Conservation (phyloP, 2,888 invertebrate genomes). For the Parascotia fuliginaria region DNA sequence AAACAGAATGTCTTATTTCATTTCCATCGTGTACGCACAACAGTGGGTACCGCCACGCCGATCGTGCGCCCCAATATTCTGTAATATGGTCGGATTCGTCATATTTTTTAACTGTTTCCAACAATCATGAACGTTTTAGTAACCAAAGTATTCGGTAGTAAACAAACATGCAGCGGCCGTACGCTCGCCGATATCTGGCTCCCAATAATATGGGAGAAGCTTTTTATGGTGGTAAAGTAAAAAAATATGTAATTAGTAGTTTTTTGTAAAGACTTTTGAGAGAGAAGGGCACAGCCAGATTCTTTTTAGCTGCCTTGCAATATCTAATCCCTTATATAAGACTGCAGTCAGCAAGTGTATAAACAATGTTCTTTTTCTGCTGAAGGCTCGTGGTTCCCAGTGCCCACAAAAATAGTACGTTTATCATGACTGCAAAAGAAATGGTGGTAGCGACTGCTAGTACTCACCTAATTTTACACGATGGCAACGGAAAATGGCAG, state of each 20-base stretch:
- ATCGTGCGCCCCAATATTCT: constrained; percentile 74
- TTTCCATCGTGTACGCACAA: constrained; percentile 2
- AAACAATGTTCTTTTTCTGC: too few relatives aligned
- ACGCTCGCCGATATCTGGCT: constrained; percentile 64
- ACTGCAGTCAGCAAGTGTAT: too few relatives aligned
- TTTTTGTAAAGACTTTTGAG: not conserved
- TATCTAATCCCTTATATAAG: too few relatives aligned
- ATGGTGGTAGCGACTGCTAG: too few relatives aligned
- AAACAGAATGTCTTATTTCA: constrained; percentile 16
- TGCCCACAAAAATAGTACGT: too few relatives aligned
- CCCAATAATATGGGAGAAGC: constrained; percentile 73
- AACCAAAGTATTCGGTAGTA: constrained; percentile 40
- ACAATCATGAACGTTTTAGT: constrained; percentile 66
- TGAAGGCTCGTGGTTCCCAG: too few relatives aligned
- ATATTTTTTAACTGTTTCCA: constrained; percentile 77
- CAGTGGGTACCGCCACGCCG: constrained; percentile 8
- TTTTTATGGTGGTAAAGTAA: constrained; percentile 68
- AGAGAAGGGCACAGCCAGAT: too few relatives aligned
- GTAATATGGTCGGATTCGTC: constrained; percentile 70
- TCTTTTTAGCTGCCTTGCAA: too few relatives aligned
- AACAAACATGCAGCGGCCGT: constrained; percentile 74
- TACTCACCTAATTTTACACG: too few relatives aligned
- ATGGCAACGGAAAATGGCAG: too few relatives aligned
- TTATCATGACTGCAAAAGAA: too few relatives aligned
- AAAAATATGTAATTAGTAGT: not conserved